Evolutionary conservation across 2,888 invertebrate genomes (phyloP), one percentile per base, ranked within the genome.

Genomic region (Conistra vaccinii): DNA sequence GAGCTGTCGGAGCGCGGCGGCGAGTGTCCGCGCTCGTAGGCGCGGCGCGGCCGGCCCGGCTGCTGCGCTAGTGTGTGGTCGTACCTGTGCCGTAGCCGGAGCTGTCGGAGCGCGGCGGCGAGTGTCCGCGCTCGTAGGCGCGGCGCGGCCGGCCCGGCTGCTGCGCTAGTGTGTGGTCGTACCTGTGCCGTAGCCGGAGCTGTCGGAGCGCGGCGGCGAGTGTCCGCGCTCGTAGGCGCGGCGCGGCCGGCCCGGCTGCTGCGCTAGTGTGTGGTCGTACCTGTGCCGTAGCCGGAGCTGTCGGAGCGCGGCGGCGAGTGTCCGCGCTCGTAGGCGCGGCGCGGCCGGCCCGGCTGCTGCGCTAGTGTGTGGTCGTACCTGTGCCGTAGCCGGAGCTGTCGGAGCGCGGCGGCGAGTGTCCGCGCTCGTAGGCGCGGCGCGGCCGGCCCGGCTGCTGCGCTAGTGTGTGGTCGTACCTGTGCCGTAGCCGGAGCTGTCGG

Each of bases 341-440:
- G 97, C 90, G 97, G 97, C 80, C 95, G 92, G 58, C 93, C 93
- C 62, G 96, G 96, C 74, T 94, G 95, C 89, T 96, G 45, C 45
- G 45, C 45, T 42, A 42, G 42, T 42, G 42, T 42, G 42, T 42
- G 42, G 42, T 42, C 42, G 42, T 42, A 95, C 98, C 98, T 10
- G 98, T 98, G 76, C 98, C 98, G 91, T 98, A 98, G 7, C 98
- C 98, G 51, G 98, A 98, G 95, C 98, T 98, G 92, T 98, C 98
- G 89, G 97, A 97, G 80, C 98, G 98, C 89, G 98, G 97, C 68
- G 98, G 98, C 63, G 98, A 98, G 97, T 93, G 98, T 95, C 98
- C 98, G 80, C 98, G 96, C 90, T 98, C 98, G 93, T 97, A 98
- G 80, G 97, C 97, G 89, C 97, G 97, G 69, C 98, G 97, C 90